Evolutionary conservation across 2,113 vertebrate genomes (phyloP), one percentile per base, ranked within the genome.

Genomic region (Halichoerus grypus): DNA sequence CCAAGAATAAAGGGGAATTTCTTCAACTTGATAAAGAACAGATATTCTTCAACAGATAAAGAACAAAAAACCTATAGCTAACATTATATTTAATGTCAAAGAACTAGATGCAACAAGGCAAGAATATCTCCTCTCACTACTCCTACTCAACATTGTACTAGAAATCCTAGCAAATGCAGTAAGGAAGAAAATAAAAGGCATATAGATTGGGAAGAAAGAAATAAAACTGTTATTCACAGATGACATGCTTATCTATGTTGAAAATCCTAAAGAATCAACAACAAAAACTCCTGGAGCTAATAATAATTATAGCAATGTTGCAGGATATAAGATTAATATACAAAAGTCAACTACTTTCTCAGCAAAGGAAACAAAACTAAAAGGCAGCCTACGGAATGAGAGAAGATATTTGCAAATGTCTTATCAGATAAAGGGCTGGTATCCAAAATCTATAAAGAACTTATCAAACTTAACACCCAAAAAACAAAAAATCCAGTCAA

Each of bases 111-210:
- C 65, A 84, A 49, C 67, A 74, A 49, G 53, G 51, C 31, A 49
- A 92, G 10, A 33, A 84, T 49, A 15, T 49, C 36, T 5, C 69
- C 16, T 84, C 42, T 85, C 42, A 74, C 57, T 12, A 85, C 19
- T 63, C 42, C 57, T 85, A 26, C 39, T 76, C 16, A 65, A 53
- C 39, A 53, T 16, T 53, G n/a, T 77, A 53, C 21, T 74, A 19
- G 55, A 92, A 84, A 31, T 76, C 36, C 11, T 59, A 88, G 31
- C 39, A 5, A 92, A 61, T 36, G 53, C 15, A 91, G 4, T 55
- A 55, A 92, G 51, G 46, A 92, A 92, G 80, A 61, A 49, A 83
- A 92, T 18, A 49, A 61, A 92, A 92, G 19, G 22, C 51, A 92
- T 49, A 26, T 9, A 61, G 31, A 49, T 72, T 92, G 67, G 36